Conservation (phyloP, 1,140 invertebrate genomes). For the Littorina saxatilis region DNA sequence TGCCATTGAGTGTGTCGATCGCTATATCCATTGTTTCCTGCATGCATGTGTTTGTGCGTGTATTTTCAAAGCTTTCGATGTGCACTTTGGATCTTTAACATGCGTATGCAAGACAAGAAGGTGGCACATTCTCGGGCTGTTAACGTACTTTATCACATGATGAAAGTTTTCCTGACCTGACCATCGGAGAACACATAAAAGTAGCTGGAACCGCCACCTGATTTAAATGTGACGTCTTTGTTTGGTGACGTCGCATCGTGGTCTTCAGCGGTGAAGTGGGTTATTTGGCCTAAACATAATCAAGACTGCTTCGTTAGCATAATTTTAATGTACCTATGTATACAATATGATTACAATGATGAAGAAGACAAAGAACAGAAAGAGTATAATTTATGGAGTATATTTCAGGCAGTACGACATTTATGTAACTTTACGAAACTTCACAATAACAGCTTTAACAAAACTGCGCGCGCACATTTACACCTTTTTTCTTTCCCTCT, state of each 20-base stretch:
- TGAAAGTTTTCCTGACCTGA: too few relatives aligned
- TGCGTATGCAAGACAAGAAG: too few relatives aligned
- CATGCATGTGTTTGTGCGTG: too few relatives aligned
- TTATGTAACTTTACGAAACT: not conserved
- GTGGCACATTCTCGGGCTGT: too few relatives aligned
- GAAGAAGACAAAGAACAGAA: not conserved
- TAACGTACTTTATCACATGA: too few relatives aligned
- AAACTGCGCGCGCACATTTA: too few relatives aligned
- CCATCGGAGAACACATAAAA: slow-evolving; percentile 4
- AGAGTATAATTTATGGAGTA: not conserved
- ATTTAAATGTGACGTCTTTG: slow-evolving; percentile 30
- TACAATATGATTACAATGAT: not conserved
- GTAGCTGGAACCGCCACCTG: not conserved
- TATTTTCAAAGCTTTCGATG: too few relatives aligned
- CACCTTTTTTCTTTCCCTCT: too few relatives aligned
- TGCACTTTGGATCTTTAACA: too few relatives aligned
- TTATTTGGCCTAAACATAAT: not conserved
- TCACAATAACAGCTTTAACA: too few relatives aligned
- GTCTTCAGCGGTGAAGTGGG: slow-evolving; percentile 35
- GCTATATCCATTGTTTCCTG: too few relatives aligned
- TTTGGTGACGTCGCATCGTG: slow-evolving; percentile 44
- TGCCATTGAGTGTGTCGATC: too few relatives aligned
- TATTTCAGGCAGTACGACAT: not conserved
- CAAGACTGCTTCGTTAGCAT: not conserved
- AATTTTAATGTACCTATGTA: not conserved